Evolutionary conservation across 2,797 vertebrate genomes (phyloP).

Genomic region (Enteromius viviparus): DNA sequence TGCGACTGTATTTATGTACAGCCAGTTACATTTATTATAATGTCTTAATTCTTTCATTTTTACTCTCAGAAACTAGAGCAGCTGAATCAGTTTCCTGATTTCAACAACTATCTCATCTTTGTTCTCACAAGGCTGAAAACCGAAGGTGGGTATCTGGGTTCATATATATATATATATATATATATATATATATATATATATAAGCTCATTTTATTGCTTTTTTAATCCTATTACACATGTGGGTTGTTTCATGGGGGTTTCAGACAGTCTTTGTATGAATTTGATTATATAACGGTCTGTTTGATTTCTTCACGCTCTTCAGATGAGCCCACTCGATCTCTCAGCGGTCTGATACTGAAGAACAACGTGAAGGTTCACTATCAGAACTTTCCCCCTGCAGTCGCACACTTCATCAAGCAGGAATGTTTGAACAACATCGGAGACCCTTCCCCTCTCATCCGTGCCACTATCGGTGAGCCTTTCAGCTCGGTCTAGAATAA

Average conservation of each 20-base stretch:
- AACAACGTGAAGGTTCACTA: conserved; percentile 97
- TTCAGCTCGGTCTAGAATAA: background rate
- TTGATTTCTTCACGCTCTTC: background rate
- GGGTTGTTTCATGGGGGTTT: background rate
- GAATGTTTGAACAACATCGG: conserved; percentile 95
- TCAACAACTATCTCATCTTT: conserved; percentile 97
- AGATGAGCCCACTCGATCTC: conserved; percentile 92
- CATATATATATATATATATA: too few relatives aligned
- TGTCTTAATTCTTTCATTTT: conserved; percentile 72
- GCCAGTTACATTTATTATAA: conserved; percentile 11
- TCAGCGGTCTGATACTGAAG: conserved; percentile 93
- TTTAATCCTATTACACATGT: background rate
- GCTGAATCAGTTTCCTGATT: conserved; percentile 93
- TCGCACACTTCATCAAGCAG: conserved; percentile 94
- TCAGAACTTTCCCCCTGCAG: conserved; percentile 89
- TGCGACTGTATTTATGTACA: background rate
- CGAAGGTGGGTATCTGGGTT: conserved; percentile 78
- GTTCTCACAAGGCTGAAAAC: conserved; percentile 93
- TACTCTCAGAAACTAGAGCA: conserved; percentile 89
- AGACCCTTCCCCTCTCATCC: conserved; percentile 90
- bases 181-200: too few relatives aligned
- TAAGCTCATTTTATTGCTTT: background rate
- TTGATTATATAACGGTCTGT: background rate
- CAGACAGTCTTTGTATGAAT: background rate
- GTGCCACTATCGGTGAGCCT: conserved; percentile 91